Percentiles rank a stretch among this genome's conserved stretches.
Evolutionary conservation across 2,113 vertebrate genomes (phyloP).

Genomic region (Xenotilapia flavipinnis): DNA sequence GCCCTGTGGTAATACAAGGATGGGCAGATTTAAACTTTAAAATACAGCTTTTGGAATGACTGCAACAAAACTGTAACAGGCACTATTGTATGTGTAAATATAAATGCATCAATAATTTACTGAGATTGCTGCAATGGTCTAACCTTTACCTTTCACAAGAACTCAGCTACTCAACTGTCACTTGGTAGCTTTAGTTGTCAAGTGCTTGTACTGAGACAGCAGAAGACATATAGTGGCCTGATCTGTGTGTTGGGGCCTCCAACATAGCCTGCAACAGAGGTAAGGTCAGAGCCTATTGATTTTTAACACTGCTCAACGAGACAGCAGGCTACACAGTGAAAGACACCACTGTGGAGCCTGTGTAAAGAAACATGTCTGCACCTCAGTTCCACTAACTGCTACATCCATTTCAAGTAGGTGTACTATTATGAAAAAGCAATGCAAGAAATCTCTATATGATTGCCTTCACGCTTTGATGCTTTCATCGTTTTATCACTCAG

Average conservation of each 20-base stretch:
- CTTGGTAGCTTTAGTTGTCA: slow-evolving; percentile 6
- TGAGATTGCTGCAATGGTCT: background rate
- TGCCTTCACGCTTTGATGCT: slow-evolving; percentile 57
- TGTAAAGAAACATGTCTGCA: slow-evolving; percentile 21
- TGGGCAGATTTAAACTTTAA: background rate
- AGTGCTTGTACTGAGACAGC: background rate
- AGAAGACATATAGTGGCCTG: slow-evolving; percentile 33
- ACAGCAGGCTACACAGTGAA: slow-evolving; percentile 29
- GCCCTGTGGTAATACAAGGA: background rate
- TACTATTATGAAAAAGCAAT: slow-evolving; percentile 52
- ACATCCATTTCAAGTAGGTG: slow-evolving; percentile 50
- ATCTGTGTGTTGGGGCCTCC: slow-evolving; percentile 43
- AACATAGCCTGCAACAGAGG: slow-evolving; percentile 44
- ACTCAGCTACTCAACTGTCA: background rate
- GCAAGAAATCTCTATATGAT: slow-evolving; percentile 40
- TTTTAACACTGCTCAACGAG: slow-evolving; percentile 49
- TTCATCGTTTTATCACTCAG: slow-evolving; percentile 55
- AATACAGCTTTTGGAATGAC: background rate
- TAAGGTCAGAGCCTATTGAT: slow-evolving; percentile 73
- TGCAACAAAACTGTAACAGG: background rate
- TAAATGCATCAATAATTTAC: background rate
- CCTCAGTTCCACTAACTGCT: slow-evolving; percentile 33
- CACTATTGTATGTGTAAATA: background rate
- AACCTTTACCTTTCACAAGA: background rate
- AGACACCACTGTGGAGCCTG: slow-evolving; percentile 28